Conservation (phyloP, 2,888 invertebrate species). For the Drosophila meridionalis region DNA sequence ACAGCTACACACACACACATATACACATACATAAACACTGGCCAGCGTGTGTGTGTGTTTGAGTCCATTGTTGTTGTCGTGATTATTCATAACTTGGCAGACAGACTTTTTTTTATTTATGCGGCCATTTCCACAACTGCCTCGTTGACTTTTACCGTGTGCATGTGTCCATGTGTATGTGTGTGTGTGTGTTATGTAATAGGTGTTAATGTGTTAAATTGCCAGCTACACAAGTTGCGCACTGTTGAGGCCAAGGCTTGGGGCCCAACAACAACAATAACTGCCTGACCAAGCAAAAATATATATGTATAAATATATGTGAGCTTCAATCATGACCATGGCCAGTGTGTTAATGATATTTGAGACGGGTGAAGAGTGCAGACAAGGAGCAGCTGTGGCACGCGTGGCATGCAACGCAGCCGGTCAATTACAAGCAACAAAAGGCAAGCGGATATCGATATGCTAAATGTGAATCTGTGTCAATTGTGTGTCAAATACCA, state of each 20-base stretch:
- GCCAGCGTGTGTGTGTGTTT: constrained; percentile 7
- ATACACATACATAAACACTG: constrained; percentile 2
- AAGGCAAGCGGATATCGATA: constrained; percentile 16
- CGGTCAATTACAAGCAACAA: constrained; percentile 17
- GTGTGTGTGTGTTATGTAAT: constrained; percentile 47
- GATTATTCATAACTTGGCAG: constrained; percentile 80
- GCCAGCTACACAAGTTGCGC: constrained; percentile 23
- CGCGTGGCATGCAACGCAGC: constrained; percentile 13
- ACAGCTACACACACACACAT: constrained; percentile 23
- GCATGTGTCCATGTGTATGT: constrained; percentile 6
- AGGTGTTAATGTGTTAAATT: constrained; percentile 76
- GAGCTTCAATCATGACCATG: constrained; percentile 25
- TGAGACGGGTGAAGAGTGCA: background rate
- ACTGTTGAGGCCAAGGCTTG: constrained; percentile 11
- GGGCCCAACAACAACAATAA: background rate
- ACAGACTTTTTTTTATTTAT: constrained; percentile 73
- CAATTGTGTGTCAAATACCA: constrained; percentile 9
- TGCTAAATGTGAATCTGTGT: constrained; percentile 3
- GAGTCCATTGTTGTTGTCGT: constrained; percentile 42
- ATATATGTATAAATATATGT: constrained; percentile 35
- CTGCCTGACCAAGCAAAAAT: constrained; percentile 21
- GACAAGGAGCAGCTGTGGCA: constrained; percentile 4
- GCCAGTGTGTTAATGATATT: constrained; percentile 46
- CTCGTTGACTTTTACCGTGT: constrained; percentile 48
- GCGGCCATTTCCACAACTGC: constrained; percentile 68